Evolutionary conservation across 2,888 invertebrate genomes (phyloP), one percentile per base, ranked within the genome.

Genomic region (Cheilosia grossa): DNA sequence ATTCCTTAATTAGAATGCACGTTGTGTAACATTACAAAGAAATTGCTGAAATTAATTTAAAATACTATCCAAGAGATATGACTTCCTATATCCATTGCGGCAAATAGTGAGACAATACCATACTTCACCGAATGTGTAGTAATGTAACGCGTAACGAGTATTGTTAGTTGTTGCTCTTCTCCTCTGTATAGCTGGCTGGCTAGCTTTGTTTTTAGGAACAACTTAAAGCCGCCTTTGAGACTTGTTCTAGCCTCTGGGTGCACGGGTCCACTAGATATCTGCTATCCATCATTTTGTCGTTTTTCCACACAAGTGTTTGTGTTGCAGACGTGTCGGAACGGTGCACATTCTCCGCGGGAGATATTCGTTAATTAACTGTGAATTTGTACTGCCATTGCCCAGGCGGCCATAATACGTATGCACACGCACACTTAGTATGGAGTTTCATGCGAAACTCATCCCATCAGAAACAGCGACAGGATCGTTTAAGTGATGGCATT

Each of bases 21-120:
- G 61, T 61, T 61, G 59, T 73, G 63, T 73, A 44, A 51, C 40
- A 53, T 51, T 61, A 72, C 72, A 73, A 63, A 73, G 47, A 63
- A 73, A 73, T 64, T 54, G 54, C 64, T 73, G 61, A 73, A 73
- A 73, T 73, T 73, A 61, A 63, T 73, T 73, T 53, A 73, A 73
- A 73, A 53, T 73, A 63, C 53, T 33, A 42, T 54, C 53, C 37
- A 17, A 47, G 33, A 53, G n/a, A n/a, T 54, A 73, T 54, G 64
- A 61, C 61, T 72, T 72, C 73, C 73, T 64, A 56, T 54, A 47
- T 4, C 64, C 63, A 47, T 73, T 13, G 44, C 24, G 27, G n/a
- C 33, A 64, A 49, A 37, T 30, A 19, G 30, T 44, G 13, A 4
- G 21, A 19, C 19, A n/a, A 30, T n/a, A 30, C 44, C 42, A 30